Evolutionary conservation across 2,797 vertebrate species (phyloP).

Genomic region (Ctenopoma multispine): DNA sequence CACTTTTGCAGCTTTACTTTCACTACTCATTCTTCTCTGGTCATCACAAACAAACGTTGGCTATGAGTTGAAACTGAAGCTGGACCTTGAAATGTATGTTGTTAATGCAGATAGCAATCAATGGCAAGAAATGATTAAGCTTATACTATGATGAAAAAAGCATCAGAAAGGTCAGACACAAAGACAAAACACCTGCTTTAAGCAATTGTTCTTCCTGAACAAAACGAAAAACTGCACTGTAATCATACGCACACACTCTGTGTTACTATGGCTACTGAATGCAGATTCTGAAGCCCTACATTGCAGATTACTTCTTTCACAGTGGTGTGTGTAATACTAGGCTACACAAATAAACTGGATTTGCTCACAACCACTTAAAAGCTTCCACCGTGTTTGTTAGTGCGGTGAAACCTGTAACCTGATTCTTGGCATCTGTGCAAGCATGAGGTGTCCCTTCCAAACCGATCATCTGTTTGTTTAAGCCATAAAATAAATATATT

Average conservation of each 20-base stretch:
- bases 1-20: background rate
- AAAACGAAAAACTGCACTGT: too few species aligned
- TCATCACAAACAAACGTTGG: too few species aligned
- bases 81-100: too few species aligned
- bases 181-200: background rate
- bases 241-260: too few species aligned
- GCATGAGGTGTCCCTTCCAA: background rate
- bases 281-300: slow-evolving; percentile 1
- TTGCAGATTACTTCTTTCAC: background rate
- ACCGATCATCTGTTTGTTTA: slow-evolving; percentile 51
- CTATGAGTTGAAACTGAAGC: too few species aligned
- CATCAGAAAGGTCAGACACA: background rate
- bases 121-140: background rate
- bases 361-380: slow-evolving; percentile 13
- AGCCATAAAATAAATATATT: slow-evolving; percentile 46
- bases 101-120: too few species aligned
- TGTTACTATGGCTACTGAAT: background rate
- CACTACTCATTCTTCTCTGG: too few species aligned
- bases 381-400: background rate
- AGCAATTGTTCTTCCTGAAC: background rate
- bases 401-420: slow-evolving; percentile 18
- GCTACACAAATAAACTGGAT: slow-evolving; percentile 16
- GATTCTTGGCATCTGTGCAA: slow-evolving; percentile 20
- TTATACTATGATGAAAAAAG: background rate
- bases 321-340: background rate